Base-by-base conservation (phyloP, 2,113 vertebrate genomes). In the Gasterosteus nipponicus region DNA sequence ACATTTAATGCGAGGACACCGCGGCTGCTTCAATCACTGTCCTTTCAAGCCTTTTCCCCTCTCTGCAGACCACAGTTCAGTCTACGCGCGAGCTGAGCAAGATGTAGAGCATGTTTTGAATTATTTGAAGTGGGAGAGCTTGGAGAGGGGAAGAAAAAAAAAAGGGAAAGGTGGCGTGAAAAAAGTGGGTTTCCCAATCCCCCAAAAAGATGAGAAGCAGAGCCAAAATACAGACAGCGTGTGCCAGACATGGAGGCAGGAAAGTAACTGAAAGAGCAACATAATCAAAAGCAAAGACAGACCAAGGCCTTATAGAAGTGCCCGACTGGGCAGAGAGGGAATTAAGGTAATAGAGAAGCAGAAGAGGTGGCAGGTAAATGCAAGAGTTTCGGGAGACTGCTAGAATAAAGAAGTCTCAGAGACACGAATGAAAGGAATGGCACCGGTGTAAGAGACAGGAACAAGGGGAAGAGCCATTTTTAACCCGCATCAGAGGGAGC, bases 1-100 rank as follows among this genome's bases (percentile, higher is more conserved):
- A 77, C 79, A 77, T 87, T 82, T 69, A 82, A 73, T 82, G 79
- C 65, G 60, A 56, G 71, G 76, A 71, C 69, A 58, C 73, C 1
- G 15, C 73, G 19, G 18, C 83, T 39, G 73, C 78, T 59, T 73
- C 75, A 63, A 61, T 74, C 70, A 19, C 51, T 75, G 47, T 69
- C 75, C 67, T 88, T 75, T 82, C n/a, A 60, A 75, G 75, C 56
- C 51, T 69, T 33, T 38, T 15, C 49, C 62, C 56, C 31, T 58
- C 57, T 68, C 29, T 70, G 71, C 38, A 49, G 63, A 73, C 73
- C 31, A 42, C 31, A 14, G 47, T 66, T 69, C 68, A 75, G 68
- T 26, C 58, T 22, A 3, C 39, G 66, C 7, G 41, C 47, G 59
- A 75, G 64, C 58, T 2, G 46, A 73, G 33, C 33, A 69, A 74